Base-by-base conservation (phyloP, 2,888 invertebrate species). In the Choreutis nemorana region DNA sequence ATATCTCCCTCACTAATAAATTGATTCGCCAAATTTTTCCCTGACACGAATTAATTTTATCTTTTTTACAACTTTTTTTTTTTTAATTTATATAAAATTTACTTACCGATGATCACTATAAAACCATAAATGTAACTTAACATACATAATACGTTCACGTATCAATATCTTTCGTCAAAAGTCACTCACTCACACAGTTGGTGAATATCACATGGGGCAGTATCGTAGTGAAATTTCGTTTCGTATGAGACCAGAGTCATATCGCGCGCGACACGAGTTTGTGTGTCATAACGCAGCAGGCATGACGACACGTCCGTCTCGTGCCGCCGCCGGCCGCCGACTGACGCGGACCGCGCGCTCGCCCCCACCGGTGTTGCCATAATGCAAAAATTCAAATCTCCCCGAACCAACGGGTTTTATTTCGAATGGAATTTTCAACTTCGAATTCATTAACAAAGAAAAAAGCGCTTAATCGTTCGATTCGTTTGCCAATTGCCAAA, bases 41-140 rank as follows among this genome's bases (percentile, higher is more conserved):
- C n/a, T n/a, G n/a, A n/a, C n/a, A n/a, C n/a, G n/a, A n/a, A n/a
- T n/a, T n/a, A n/a, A n/a, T n/a, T n/a, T n/a, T n/a, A n/a, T n/a
- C n/a, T n/a, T n/a, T n/a, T n/a, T n/a, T n/a, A n/a, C n/a, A n/a
- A n/a, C n/a, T n/a, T n/a, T n/a, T n/a, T n/a, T n/a, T n/a, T n/a
- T n/a, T n/a, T n/a, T n/a, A n/a, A n/a, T n/a, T n/a, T n/a, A n/a
- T n/a, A n/a, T n/a, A n/a, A 23, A 7, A 1, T 5, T 9, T 14
- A 26, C 77, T 73, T 48, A 77, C 77, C 75, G 71, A 68, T 65
- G 63, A 58, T 72, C 73, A 77, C 75, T 75, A 73, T 71, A 73
- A 75, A 61, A 66, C 64, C 66, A 67, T 56, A 70, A 52, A 58
- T 42, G 39, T 45, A 48, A 53, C 68, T 72, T 56, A 68, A 55